These are phyloP conservation scores for Noctua comes DNA, from an alignment of 2,888 invertebrate species.

Conservation along the genomic window DNA sequence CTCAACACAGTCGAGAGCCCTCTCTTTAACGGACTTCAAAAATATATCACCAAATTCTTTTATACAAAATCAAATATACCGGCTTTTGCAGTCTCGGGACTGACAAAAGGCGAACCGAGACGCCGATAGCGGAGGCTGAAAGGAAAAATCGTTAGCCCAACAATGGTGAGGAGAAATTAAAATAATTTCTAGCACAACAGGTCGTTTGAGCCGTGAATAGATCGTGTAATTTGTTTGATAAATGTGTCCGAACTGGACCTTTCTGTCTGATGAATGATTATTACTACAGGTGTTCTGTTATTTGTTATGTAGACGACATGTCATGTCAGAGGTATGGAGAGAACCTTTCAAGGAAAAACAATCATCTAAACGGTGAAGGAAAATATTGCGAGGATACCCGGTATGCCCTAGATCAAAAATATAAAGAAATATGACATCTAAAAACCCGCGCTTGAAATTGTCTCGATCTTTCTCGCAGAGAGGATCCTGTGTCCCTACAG, in stretches of 20 bases:
- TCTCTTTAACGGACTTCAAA: slow-evolving; percentile 51
- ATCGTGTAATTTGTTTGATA: slow-evolving; percentile 63
- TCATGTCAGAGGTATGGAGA: background rate
- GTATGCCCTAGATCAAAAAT: background rate
- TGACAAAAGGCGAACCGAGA: slow-evolving; percentile 59
- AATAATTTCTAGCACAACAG: slow-evolving; percentile 66
- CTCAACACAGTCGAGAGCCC: slow-evolving; percentile 28
- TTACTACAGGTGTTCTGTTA: slow-evolving; percentile 17
- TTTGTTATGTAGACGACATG: background rate
- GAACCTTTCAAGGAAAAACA: slow-evolving; percentile 7
- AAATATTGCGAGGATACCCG: background rate
- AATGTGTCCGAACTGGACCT: slow-evolving; percentile 50
- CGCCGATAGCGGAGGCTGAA: slow-evolving; percentile 49
- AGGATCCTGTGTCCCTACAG: background rate
- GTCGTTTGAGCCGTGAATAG: slow-evolving; percentile 51
- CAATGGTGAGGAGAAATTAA: slow-evolving; percentile 60
- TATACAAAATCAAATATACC: slow-evolving; percentile 62
- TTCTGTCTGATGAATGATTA: slow-evolving; percentile 32
- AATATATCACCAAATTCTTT: slow-evolving; percentile 63
- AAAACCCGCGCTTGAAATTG: background rate
- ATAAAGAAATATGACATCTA: background rate
- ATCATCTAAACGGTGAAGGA: background rate
- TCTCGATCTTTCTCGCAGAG: background rate
- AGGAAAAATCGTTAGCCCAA: slow-evolving; percentile 61
- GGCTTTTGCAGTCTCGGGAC: slow-evolving; percentile 48